phyloP scores from a whole-genome alignment of 2,797 vertebrate genomes.

The Pangasius krempfi region DNA sequence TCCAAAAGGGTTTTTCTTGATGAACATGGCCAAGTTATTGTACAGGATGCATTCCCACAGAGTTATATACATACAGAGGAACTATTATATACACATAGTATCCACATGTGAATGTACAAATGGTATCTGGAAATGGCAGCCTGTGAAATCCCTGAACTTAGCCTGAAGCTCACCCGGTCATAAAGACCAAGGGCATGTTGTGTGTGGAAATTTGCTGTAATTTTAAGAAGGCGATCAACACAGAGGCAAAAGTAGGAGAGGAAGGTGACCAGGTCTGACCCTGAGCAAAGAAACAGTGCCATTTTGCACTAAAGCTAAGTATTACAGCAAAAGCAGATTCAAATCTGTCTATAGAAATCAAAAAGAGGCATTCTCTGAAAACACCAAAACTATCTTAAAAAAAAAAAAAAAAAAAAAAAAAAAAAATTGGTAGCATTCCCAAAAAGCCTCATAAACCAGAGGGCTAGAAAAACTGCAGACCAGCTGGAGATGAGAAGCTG shows the following conservation, averaged over 20 bases:
- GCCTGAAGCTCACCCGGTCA: constrained; percentile 17
- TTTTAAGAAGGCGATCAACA: neutral
- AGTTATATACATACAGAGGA: constrained; percentile 77
- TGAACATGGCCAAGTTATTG: constrained; percentile 10
- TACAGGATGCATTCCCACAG: constrained; percentile 34
- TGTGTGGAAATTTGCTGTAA: neutral
- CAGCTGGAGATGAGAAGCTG: constrained; percentile 39
- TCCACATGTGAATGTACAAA: constrained; percentile 70
- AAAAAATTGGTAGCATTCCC: constrained; percentile 19
- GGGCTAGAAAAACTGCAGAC: constrained; percentile 44
- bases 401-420: neutral
- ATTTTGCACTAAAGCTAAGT: constrained; percentile 69
- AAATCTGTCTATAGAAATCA: constrained; percentile 17
- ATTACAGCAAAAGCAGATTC: constrained; percentile 34
- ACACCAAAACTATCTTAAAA: constrained; percentile 12
- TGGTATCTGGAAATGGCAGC: constrained; percentile 53
- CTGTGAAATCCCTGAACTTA: constrained; percentile 28
- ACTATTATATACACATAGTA: constrained; percentile 73
- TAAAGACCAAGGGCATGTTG: constrained; percentile 3
- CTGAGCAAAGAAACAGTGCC: constrained; percentile 48
- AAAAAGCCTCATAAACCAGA: constrained; percentile 40
- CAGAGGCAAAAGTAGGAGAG: constrained; percentile 11
- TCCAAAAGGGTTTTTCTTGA: neutral
- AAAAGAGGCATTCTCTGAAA: constrained; percentile 33
- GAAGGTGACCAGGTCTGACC: constrained; percentile 23